Evolutionary conservation across 2,797 vertebrate species (phyloP).

Genomic region (Sarcophilus harrisii): DNA sequence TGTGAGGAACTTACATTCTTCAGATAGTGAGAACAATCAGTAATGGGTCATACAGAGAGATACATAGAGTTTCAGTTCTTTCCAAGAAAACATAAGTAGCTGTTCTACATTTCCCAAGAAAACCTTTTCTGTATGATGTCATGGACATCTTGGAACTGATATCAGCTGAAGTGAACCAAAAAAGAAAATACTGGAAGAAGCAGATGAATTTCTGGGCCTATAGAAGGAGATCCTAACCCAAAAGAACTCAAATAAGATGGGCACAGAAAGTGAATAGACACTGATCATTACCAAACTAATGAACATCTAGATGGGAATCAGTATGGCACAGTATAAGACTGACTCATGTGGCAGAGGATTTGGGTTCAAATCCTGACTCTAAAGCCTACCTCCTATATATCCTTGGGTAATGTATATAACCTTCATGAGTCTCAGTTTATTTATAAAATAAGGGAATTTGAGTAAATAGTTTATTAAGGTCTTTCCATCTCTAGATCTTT

Average conservation of each 20-base stretch:
- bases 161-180: background rate
- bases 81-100: background rate
- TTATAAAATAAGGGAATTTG: background rate
- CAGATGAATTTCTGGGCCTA: background rate
- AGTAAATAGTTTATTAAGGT: background rate
- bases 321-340: background rate
- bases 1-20: background rate
- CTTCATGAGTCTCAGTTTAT: background rate
- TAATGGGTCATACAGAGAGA: background rate
- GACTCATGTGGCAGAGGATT: background rate
- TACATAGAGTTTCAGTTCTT: background rate
- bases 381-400: background rate
- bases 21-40: background rate
- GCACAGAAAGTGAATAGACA: background rate
- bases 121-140: background rate
- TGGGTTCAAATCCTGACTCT: background rate
- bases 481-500: background rate
- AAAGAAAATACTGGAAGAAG: background rate
- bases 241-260: background rate
- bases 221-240: background rate
- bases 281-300: background rate
- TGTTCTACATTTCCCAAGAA: background rate
- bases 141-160: background rate
- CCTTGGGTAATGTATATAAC: background rate
- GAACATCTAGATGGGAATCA: background rate